Percentiles rank a stretch among this genome's conserved stretches.
These are phyloP conservation scores for Pseudomugil tenellus DNA, from an alignment of 2,797 vertebrate genomes.

Conservation along the genomic window DNA sequence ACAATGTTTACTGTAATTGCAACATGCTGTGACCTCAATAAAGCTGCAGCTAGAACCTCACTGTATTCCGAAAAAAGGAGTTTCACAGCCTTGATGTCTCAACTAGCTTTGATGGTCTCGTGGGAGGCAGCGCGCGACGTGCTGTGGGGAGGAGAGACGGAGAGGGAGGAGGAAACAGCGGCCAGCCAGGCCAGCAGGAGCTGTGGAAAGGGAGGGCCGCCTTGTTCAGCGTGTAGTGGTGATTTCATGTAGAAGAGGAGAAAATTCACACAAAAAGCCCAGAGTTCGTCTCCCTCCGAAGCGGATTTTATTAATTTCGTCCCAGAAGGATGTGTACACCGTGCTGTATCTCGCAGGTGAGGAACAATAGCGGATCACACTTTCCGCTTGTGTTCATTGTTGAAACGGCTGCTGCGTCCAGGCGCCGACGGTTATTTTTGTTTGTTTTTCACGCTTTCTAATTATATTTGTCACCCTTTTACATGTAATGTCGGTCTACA, in stretches of 20 bases:
- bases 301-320: slow-evolving; percentile 28
- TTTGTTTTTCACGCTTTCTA: slow-evolving; percentile 19
- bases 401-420: slow-evolving; percentile 8
- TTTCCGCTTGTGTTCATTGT: slow-evolving; percentile 5
- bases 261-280: slow-evolving; percentile 19
- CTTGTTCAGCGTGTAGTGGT: slow-evolving; percentile 21
- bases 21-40: background rate
- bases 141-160: slow-evolving; percentile 60
- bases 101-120: background rate
- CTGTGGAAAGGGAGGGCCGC: slow-evolving; percentile 31
- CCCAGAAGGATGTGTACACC: slow-evolving; percentile 73
- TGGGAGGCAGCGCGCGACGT: slow-evolving; percentile 23
- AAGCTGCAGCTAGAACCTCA: background rate
- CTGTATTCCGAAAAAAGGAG: too few species aligned
- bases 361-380: slow-evolving; percentile 31
- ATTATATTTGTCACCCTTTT: background rate
- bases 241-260: slow-evolving; percentile 40
- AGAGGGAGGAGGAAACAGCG: slow-evolving; percentile 22
- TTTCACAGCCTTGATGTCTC: background rate
- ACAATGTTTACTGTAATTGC: background rate
- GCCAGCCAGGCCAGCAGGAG: slow-evolving; percentile 12
- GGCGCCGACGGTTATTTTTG: background rate
- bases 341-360: slow-evolving; percentile 84
- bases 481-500: background rate
- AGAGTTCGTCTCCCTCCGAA: slow-evolving; percentile 4